Base-by-base conservation (phyloP, 2,797 vertebrate genomes). In the Craterocephalus amniculus region DNA sequence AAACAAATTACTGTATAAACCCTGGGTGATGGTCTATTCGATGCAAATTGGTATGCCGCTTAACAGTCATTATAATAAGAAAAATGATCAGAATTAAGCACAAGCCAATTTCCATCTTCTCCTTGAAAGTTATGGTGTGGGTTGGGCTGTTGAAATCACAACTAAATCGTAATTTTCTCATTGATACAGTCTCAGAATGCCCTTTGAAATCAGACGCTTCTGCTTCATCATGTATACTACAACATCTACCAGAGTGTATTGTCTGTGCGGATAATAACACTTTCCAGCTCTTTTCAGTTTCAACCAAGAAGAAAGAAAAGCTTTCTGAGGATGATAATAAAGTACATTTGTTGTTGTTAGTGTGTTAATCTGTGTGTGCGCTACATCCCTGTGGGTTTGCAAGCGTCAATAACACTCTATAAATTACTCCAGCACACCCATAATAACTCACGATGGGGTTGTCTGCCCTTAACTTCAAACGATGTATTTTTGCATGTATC, bases 101-200 rank as follows among this genome's bases (percentile, higher is more conserved):
- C 49, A 38, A 86, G 83, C 83, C 81, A 84, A 87, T 92, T 90
- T 87, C 81, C 88, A 76, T 63, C 83, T 84, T 88, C 87, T 78
- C 72, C 66, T 83, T 83, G 73, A 83, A 86, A 88, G 85, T 88
- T 84, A 79, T 67, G 73, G 72, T 55, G 76, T 81, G 73, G 79
- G 83, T 67, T 78, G 65, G 63, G 83, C 90, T 89, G 85, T 91
- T 93, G 86, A 91, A 90, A 92, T 93, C 89, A 78, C 90, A 92
- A 90, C 91, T 91, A 85, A 93, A 93, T 94, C 93, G 91, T 94
- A 91, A 95, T 95, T 93, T 79, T 85, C 88, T 93, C 91, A 92
- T 93, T 91, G 92, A 92, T 92, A 91, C 72, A 81, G 85, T 77
- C 74, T 80, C 74, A 66, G 58, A 70, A 34, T 54, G 89, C 92